Evolutionary conservation across 2,888 invertebrate genomes (phyloP), one percentile per base, ranked within the genome.

Genomic region (Cataglyphis cursor): DNA sequence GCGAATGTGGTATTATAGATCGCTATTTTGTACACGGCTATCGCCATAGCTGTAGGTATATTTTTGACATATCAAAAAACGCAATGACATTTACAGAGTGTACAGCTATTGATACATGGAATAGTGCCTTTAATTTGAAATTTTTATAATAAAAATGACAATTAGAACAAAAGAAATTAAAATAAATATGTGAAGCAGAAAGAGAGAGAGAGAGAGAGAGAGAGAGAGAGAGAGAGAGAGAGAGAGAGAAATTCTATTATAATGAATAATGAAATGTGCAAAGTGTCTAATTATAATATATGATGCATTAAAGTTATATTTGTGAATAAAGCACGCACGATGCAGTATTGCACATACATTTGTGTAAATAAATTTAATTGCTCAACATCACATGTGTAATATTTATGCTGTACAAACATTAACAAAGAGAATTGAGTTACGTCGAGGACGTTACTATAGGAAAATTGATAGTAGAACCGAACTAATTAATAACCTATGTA

Each of bases 401-500:
- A 48, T 48, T 48, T 48, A n/a, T 48, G 48, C 2, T 54, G 24
- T 35, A 18, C 31, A 78, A 78, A 78, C 35, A 70, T 78, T 70
- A 78, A 35, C 44, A 41, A 44, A 75, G 54, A 65, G 57, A 75
- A 76, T 78, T 31, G 72, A 78, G 41, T 70, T 70, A 41, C 57
- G 31, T 15, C 31, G 21, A 8, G 10, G 41, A 78, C 6, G 10
- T 70, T 70, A 21, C 28, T 41, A 28, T 41, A 28, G 59, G 59
- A 44, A 59, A 72, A 72, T 57, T 78, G 31, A 72, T 64, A 78
- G 8, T 18, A 65, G 57, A 44, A 66, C 0, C 28, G 21, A 78
- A 70, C 31, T 72, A 78, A 78, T 78, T 70, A 78, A 72, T 72
- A 66, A 57, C 54, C n/a, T 54, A n/a, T 15, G 31, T 57, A 59